Conservation (phyloP, 2,797 vertebrate genomes). For the Smutsia gigantea region DNA sequence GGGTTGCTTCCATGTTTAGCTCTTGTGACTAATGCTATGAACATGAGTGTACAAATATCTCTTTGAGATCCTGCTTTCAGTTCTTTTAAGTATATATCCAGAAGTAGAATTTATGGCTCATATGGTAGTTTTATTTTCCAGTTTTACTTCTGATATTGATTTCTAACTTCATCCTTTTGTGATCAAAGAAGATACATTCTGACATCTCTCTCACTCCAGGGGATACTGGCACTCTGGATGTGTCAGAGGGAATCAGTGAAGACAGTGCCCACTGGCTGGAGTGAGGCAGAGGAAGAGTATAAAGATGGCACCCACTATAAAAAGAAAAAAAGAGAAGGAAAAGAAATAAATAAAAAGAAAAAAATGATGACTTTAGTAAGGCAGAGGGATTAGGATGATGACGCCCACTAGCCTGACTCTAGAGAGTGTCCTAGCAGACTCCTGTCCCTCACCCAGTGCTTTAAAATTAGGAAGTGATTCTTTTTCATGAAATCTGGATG, state of each 20-base stretch:
- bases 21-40: not conserved
- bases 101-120: not conserved
- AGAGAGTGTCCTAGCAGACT: not conserved
- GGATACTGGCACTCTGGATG: not conserved
- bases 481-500: not conserved
- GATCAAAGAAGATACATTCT: not conserved
- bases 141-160: not conserved
- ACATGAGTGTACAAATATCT: not conserved
- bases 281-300: not conserved
- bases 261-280: not conserved
- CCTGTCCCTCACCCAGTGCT: too few relatives aligned
- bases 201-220: not conserved
- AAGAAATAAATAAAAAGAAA: not conserved
- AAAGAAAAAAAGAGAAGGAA: not conserved
- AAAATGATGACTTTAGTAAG: not conserved
- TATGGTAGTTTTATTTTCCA: not conserved
- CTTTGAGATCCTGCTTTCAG: not conserved
- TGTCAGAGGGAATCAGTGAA: not conserved
- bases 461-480: not conserved
- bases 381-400: not conserved
- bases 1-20: not conserved
- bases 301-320: not conserved
- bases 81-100: not conserved
- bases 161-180: not conserved
- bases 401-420: not conserved